Base-by-base conservation (phyloP, 2,113 vertebrate species). In the Dasyurus viverrinus region DNA sequence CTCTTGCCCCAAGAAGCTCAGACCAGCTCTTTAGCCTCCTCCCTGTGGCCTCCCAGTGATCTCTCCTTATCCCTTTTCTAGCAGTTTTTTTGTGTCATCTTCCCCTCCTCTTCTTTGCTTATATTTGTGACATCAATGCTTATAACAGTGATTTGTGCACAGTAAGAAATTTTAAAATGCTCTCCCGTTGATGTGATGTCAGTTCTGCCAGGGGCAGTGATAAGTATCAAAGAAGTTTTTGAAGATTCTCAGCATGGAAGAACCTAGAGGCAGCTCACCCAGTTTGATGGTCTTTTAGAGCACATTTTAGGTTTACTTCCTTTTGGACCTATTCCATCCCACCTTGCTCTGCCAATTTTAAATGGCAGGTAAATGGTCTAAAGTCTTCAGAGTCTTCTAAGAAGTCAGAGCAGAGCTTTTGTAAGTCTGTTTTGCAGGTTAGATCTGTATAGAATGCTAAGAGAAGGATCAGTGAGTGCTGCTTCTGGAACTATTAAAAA, bases 371-470 rank as follows among this genome's bases (percentile, higher is more conserved):
- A 22, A 8, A 22, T 68, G 46, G 46, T 91, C 90, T 90, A 36
- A 94, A 55, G 55, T 54, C 60, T 46, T 54, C 93, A 84, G 25
- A 94, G 84, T 47, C 12, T 84, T 92, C 60, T 92, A 47, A 52
- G 52, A 90, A 84, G 52, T 24, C 53, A 55, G 46, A 53, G 14
- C 91, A 90, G 53, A 91, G 27, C 53, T 19, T 94, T 91, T 76
- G 19, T 46, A 54, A 95, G 57, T 53, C 48, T 90, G 12, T 76
- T 84, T 84, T 84, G 19, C 68, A 84, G n/a, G 36, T 84, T 42
- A 84, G 2, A 84, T 84, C 68, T 84, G 68, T 22, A 42, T 42
- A 23, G 19, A 14, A 42, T 84, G 36, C n/a, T 84, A 23, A 84
- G 68, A 14, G 68, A 84, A 84, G n/a, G n/a, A 12, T 84, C 68